These are phyloP conservation scores for Stramonita haemastoma DNA, from an alignment of 2,888 invertebrate genomes.

Conservation along the genomic window DNA sequence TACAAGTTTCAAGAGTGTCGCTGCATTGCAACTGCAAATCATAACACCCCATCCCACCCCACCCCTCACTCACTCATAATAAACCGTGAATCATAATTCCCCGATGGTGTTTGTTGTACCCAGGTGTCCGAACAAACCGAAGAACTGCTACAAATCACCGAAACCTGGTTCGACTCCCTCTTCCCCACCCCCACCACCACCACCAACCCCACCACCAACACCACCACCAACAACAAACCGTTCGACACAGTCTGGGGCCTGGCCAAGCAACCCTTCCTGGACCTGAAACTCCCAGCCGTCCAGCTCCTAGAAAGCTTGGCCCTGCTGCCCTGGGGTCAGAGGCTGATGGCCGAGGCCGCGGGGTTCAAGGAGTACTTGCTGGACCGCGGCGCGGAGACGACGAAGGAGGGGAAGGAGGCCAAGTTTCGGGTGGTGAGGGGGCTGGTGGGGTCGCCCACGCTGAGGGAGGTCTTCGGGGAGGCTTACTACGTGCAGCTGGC, in stretches of 20 bases:
- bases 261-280: conserved; percentile 88
- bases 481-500: conserved; percentile 82
- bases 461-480: conserved; percentile 81
- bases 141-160: conserved; percentile 79
- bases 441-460: conserved; percentile 78
- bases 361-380: conserved; percentile 88
- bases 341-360: conserved; percentile 84
- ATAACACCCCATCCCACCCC: no score
- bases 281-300: conserved; percentile 85
- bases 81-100: no score
- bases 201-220: no score
- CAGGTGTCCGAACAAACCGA: conserved; percentile 77
- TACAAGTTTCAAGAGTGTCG: no score
- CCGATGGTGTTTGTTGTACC: conserved; percentile 35
- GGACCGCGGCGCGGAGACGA: conserved; percentile 84
- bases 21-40: no score
- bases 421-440: conserved; percentile 85
- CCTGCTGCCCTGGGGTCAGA: conserved; percentile 88
- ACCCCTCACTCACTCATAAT: no score
- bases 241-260: conserved; percentile 83
- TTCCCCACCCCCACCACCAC: conserved; percentile 79
- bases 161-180: conserved; percentile 83
- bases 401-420: conserved; percentile 85
- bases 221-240: no score
- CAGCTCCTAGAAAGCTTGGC: conserved; percentile 84